Base-by-base conservation (phyloP, 2,888 invertebrate species). In the Drosophila ustulata region DNA sequence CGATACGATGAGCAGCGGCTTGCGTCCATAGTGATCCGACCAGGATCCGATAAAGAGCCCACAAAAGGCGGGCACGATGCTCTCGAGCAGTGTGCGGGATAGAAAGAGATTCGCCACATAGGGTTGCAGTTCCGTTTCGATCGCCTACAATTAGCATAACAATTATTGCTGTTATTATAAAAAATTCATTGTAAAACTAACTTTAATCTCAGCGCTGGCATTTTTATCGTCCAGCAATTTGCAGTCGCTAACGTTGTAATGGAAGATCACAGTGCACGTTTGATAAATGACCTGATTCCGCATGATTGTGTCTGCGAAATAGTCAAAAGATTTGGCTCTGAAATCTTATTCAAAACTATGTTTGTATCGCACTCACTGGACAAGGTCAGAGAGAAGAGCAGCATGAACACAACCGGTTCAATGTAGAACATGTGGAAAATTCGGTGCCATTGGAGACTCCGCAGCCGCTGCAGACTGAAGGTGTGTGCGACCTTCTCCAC, bases 11-110 rank as follows among this genome's bases (percentile, higher is more conserved):
- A 96, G 89, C 65, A 96, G 91, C 4, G 96, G 96, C 89, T 95
- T 96, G 62, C 96, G 93, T 30, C 97, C 97, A 92, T 95, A 94
- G 69, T 94, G 95, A 90, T 97, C 96, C 47, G 96, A 96, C 96
- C 96, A 97, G 0, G 96, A 95, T 6, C 96, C 97, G 73, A 96
- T 90, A 88, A 96, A 96, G 43, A 96, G 92, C 9, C 95, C 95
- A 50, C 95, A 90, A 34, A 95, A 78, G 0, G 96, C 95, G 1
- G 96, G 96, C 47, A 95, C 93, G 61, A 96, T 91, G 41, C 95
- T 94, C 79, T 95, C 95, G 26, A 96, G 91, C 0, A 96, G 90
- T 1, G 94, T 93, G 75, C 93, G 94, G 1, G 93, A 93, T 90
- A 95, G 95, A 32, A 94, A 91, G 50, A 96, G 93, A 77, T 94